Base-by-base conservation (phyloP, 1,140 invertebrate species). In the Vanessa atalanta region DNA sequence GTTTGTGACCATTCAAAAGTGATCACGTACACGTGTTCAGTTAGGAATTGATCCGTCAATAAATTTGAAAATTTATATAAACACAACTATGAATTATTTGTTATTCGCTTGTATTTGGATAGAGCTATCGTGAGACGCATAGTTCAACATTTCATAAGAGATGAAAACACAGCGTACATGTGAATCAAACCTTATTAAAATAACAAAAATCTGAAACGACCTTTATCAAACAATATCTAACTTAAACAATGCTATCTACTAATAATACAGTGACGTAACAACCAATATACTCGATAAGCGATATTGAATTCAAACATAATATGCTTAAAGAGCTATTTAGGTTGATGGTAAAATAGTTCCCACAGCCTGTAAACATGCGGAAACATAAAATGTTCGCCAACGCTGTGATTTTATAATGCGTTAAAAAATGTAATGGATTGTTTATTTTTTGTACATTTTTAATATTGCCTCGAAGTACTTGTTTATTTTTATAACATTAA, bases 401-500 rank as follows among this genome's bases (percentile, higher is more conserved):
- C 20, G 55, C 55, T 23, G 55, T 20, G 55, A 57, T 57, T 53
- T 53, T 53, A 57, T 57, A 57, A 23, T 23, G 55, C 23, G 8
- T 57, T 43, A 43, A 26, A 57, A 23, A 53, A 53, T 53, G 15
- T 53, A 13, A 57, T 57, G 20, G 20, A 2, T 26, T 57, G 55
- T 57, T 57, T 55, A 9, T 55, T 55, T 55, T 55, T 16, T 57
- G 31, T 23, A 26, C 11, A 57, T 26, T 57, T 57, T 57, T 26
- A 23, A 23, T 57, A 57, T 23, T 26, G 16, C 51, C 6, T 11
- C 16, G 14, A 53, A 57, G 20, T 26, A 57, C 55, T 57, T 9
- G 11, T 57, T 57, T 57, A 57, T 57, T 57, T 23, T 14, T 51
- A 51, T 51, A 20, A 55, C 51, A 55, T 55, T 55, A 55, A 55